Evolutionary conservation across 2,888 invertebrate species (phyloP), one percentile per base, ranked within the genome.

Genomic region (Malthinus flaveolus): DNA sequence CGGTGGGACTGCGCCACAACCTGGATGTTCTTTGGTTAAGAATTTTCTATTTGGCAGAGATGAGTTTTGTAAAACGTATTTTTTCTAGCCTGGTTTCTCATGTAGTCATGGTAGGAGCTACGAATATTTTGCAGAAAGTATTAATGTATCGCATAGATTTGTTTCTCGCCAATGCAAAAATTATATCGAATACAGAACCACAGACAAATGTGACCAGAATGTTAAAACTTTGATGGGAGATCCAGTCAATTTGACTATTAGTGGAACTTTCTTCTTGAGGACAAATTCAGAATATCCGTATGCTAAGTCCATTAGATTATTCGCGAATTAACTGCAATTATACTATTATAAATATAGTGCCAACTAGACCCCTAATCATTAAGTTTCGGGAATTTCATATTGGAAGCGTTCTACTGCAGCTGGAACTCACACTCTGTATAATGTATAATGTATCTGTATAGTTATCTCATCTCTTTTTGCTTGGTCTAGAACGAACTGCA

Each of bases 1-100:
- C 68, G 86, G 86, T 0, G 86, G 86, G 7, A 52, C 15, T 11
- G 32, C 51, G 7, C 39, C 51, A 42, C 51, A 51, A 51, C 51
- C 51, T 4, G 51, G 51, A 32, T 51, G 51, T 37, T 23, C 15
- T n/a, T n/a, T n/a, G n/a, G n/a, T n/a, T n/a, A n/a, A n/a, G n/a
- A n/a, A n/a, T n/a, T n/a, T n/a, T n/a, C n/a, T n/a, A n/a, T n/a
- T n/a, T n/a, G n/a, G n/a, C n/a, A 23, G 23, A 23, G 23, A 3
- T 23, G 23, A 5, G 5, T 23, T 23, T 23, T 23, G 2, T 23
- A 3, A 3, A 23, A 23, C 2, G 2, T 23, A 23, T 23, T 5
- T 23, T 23, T 23, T 23, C 23, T 23, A 23, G 39, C 6, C 1
- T 42, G n/a, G 15, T 42, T 23, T 42, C 3, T 15, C 39, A n/a